phyloP scores from a whole-genome alignment of 2,888 invertebrate genomes.

The Argyresthia goedartella region DNA sequence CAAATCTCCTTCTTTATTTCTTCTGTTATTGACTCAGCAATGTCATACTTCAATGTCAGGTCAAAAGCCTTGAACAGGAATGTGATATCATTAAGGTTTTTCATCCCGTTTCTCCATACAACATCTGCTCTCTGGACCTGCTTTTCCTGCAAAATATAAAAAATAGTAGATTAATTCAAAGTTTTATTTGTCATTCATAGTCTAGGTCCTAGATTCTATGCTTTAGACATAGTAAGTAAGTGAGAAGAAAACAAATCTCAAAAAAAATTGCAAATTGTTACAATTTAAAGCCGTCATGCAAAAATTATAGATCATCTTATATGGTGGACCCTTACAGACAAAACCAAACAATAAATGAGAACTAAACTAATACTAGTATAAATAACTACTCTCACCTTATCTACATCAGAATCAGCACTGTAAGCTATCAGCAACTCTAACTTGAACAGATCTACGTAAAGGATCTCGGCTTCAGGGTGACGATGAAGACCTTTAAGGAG shows the following conservation, averaged over 20 bases:
- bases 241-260: no score
- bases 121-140: slow-evolving; percentile 69
- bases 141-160: slow-evolving; percentile 36
- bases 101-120: slow-evolving; percentile 73
- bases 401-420: slow-evolving; percentile 39
- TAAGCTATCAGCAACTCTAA: slow-evolving; percentile 42
- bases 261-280: no score
- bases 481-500: slow-evolving; percentile 82
- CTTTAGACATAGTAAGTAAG: no score
- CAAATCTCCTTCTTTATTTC: slow-evolving; percentile 49
- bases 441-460: slow-evolving; percentile 75
- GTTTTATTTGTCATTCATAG: no score
- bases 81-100: slow-evolving; percentile 64
- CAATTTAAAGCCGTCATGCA: no score
- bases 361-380: no score
- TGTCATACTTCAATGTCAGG: slow-evolving; percentile 66
- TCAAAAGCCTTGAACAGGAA: slow-evolving; percentile 74
- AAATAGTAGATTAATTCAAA: no score
- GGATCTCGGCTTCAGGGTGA: slow-evolving; percentile 75
- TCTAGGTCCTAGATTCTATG: no score
- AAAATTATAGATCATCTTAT: no score
- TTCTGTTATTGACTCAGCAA: slow-evolving; percentile 66
- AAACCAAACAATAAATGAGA: no score
- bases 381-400: slow-evolving; percentile 35
- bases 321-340: no score